Evolutionary conservation across 1,140 invertebrate genomes (phyloP), one percentile per base, ranked within the genome.

Genomic region (Nylanderia fulva): DNA sequence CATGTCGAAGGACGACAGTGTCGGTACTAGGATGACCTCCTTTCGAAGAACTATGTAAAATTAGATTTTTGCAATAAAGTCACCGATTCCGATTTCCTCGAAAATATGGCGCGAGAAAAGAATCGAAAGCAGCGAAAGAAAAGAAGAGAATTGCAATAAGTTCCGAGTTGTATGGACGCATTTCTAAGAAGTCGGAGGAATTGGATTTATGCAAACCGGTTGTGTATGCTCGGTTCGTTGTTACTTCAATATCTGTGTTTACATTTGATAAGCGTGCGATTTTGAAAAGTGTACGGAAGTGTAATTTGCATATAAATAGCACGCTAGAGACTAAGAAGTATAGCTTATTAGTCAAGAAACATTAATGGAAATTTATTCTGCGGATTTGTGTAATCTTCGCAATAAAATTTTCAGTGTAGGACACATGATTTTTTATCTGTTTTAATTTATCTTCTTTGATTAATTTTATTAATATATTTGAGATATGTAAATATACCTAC

Each of bases 31-130:
- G 15, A 29, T 27, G 39, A 8, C 69, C 69, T 72, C 54, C 36
- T 66, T 45, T 48, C 9, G 15, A 45, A 77, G 29, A 45, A 74
- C 21, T 58, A 72, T 72, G 11, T 74, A 24, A n/a, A 36, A 56
- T 72, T 33, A 74, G 15, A 74, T 74, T 74, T 13, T 39, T 39
- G 33, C 36, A n/a, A 45, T 24, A 27, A 71, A 71, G 27, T 27
- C 27, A 8, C 27, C 15, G 36, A 74, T 74, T 58, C 36, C 1
- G 52, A 18, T 39, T n/a, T 15, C 5, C 5, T 15, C n/a, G 24
- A 1, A 29, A 7, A 54, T 54, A 21, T 4, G 6, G 1, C 39
- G 24, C 21, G 15, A 18, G 2, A 71, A 11, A 52, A 58, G 21
- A 21, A 58, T 58, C 24, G 9, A 11, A 54, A 54, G 18, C 42